phyloP scores from a whole-genome alignment of 2,888 invertebrate species.

The Alsophila aescularia region DNA sequence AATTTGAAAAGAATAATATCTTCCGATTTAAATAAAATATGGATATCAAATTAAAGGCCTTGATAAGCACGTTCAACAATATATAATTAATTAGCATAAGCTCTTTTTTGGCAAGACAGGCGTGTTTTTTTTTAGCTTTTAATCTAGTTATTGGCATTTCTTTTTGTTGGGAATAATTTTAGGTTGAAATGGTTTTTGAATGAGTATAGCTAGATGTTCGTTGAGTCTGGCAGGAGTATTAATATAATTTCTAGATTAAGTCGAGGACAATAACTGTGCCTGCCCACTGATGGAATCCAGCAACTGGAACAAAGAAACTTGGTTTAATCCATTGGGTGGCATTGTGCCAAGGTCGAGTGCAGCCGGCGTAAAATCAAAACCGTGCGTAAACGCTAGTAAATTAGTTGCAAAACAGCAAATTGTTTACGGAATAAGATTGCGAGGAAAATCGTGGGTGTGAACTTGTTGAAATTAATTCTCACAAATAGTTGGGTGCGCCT shows the following conservation, averaged over 20 bases:
- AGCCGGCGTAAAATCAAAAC: slow-evolving; percentile 49
- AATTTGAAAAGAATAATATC: no score
- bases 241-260: background rate
- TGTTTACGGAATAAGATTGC: slow-evolving; percentile 47
- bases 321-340: slow-evolving; percentile 10
- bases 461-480: slow-evolving; percentile 34
- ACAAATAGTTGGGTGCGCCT: slow-evolving; percentile 23
- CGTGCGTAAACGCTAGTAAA: slow-evolving; percentile 50
- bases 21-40: no score
- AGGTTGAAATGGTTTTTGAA: no score
- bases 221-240: no score
- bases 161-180: no score
- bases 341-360: slow-evolving; percentile 56
- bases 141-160: no score
- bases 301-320: slow-evolving; percentile 13
- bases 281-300: background rate
- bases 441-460: slow-evolving; percentile 30
- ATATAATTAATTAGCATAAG: no score
- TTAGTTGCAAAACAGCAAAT: slow-evolving; percentile 51
- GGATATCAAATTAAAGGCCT: no score
- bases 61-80: no score
- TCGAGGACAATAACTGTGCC: background rate
- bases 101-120: no score
- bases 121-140: no score
- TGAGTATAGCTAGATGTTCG: no score